Evolutionary conservation across 2,888 invertebrate genomes (phyloP), one percentile per base, ranked within the genome.

Genomic region (Lobophora halterata): DNA sequence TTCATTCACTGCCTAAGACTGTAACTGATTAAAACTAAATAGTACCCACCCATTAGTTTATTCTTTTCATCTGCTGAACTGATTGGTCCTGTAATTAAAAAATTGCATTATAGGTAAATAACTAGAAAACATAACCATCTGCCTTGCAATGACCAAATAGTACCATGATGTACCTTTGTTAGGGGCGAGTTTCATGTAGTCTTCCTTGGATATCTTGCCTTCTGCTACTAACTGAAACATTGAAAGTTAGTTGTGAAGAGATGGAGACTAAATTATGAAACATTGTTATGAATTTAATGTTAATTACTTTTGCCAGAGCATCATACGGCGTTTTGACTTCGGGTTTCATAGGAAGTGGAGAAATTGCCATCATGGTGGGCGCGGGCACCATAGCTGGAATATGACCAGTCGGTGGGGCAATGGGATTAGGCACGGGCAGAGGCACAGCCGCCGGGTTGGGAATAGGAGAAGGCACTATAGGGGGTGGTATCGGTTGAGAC

Each of bases 221-320:
- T 86, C 86, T 45, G 82, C 82, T 29, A 85, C 76, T 71, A 87
- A 75, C 86, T 86, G 83, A 61, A 86, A 86, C 61, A 70, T 67
- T 61, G 28, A 63, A 46, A 35, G 43, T 38, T 34, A 31, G 18
- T 30, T 44, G 41, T 37, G 12, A 35, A 33, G 5, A 36, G 43
- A 26, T 12, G 36, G 21, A 33, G 9, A 42, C 21, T 27, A 29
- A 12, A 24, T 3, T 32, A n/a, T 13, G 17, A 20, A 23, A 27
- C 6, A 34, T 26, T 12, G n/a, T n/a, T n/a, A n/a, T n/a, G n/a
- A n/a, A n/a, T n/a, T n/a, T 17, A 42, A 26, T 10, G 16, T 32
- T 52, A 53, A 54, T 79, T 83, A 87, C 86, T 79, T 85, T 78
- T 49, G 83, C 83, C 39, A 87, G 61, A 21, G 85, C 81, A 69